Conservation (phyloP, 2,113 vertebrate genomes). For the Seriola dumerili region DNA sequence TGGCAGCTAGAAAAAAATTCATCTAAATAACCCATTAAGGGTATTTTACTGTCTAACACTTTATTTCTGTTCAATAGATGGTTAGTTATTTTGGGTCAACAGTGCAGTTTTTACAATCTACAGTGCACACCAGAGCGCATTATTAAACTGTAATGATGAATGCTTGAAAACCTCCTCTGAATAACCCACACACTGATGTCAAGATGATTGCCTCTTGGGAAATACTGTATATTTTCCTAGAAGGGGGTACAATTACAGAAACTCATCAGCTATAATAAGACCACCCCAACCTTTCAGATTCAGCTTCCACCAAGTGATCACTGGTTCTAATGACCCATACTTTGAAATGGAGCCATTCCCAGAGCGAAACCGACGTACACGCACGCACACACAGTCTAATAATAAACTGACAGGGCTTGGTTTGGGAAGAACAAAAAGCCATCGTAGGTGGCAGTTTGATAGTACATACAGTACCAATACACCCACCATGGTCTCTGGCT, state of each 20-base stretch:
- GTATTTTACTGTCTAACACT: background rate
- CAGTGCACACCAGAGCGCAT: slow-evolving; percentile 10
- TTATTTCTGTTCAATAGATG: background rate
- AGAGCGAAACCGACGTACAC: slow-evolving; percentile 24
- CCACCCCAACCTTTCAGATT: slow-evolving; percentile 67
- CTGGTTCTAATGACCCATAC: slow-evolving; percentile 52
- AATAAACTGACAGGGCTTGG: slow-evolving; percentile 65
- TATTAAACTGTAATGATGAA: slow-evolving; percentile 41
- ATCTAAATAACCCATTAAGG: background rate
- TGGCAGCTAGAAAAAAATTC: background rate
- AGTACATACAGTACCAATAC: slow-evolving; percentile 49
- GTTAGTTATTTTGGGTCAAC: slow-evolving; percentile 4
- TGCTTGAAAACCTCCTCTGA: slow-evolving; percentile 17
- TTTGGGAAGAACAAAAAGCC: slow-evolving; percentile 68
- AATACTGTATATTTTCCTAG: slow-evolving; percentile 53
- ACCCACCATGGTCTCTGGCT: slow-evolving; percentile 31
- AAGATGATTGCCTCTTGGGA: slow-evolving; percentile 28
- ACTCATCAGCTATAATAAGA: slow-evolving; percentile 72
- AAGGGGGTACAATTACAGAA: slow-evolving; percentile 68
- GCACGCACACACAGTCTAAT: slow-evolving; percentile 59
- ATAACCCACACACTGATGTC: slow-evolving; percentile 26
- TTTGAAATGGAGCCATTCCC: slow-evolving; percentile 61
- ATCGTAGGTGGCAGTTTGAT: slow-evolving; percentile 40
- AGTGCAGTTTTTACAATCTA: background rate
- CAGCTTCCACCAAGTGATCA: slow-evolving; percentile 49